phyloP scores from a whole-genome alignment of 2,113 vertebrate genomes.

The Ifrita kowaldi region DNA sequence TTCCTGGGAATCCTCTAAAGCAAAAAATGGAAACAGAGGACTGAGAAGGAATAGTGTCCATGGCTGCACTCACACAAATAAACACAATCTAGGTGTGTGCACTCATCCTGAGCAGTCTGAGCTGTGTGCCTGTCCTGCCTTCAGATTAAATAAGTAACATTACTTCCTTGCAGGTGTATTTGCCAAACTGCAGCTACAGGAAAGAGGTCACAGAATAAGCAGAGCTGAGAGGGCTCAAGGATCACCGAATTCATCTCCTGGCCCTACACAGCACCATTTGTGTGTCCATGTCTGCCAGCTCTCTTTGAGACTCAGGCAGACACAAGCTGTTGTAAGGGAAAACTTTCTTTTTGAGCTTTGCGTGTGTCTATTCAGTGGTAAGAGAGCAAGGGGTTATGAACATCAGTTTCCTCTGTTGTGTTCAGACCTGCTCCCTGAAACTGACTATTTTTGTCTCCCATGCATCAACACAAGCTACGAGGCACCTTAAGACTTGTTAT shows the following conservation, averaged over 20 bases:
- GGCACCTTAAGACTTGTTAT: not conserved
- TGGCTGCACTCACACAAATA: not conserved
- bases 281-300: not conserved
- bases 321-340: not conserved
- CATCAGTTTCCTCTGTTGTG: not conserved
- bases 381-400: not conserved
- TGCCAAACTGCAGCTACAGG: not conserved
- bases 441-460: not conserved
- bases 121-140: not conserved
- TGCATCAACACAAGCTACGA: accelerated
- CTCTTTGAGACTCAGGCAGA: accelerated
- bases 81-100: not conserved
- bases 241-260: not conserved
- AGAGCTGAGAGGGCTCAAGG: not conserved
- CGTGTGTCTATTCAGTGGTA: not conserved
- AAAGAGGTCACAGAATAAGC: not conserved
- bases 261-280: not conserved
- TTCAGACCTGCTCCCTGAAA: not conserved
- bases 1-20: constrained; percentile 35
- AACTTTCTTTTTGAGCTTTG: not conserved
- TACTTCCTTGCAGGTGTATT: not conserved
- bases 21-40: not conserved
- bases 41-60: not conserved
- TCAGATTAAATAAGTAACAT: not conserved
- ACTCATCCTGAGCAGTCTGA: not conserved